Evolutionary conservation across 2,113 vertebrate species (phyloP), one percentile per base, ranked within the genome.

Genomic region (Gasterosteus nipponicus): DNA sequence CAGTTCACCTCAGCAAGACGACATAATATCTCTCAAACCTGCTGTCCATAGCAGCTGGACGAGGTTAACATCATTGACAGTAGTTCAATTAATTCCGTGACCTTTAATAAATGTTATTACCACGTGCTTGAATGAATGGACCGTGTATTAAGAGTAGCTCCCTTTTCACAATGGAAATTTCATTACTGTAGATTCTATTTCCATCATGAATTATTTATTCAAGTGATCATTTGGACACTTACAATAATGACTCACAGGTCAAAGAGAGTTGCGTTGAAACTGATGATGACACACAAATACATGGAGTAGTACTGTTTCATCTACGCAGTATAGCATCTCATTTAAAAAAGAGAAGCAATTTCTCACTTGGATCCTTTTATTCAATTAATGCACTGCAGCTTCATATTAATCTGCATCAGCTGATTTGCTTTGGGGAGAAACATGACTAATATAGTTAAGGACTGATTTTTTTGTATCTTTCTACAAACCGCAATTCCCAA

Each of bases 121-220:
- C 88, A 93, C 86, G 81, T 87, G 74, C 73, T 63, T 83, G 72
- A 85, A 88, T 84, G 71, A 89, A 86, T 66, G 54, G 69, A 77
- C 73, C 35, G n/a, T 80, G 78, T 81, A 89, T 77, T 84, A 83
- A 86, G 75, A 81, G 72, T 80, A 92, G 92, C 93, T 95, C 88
- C 90, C 91, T 92, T 95, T 95, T 96, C 94, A 94, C 92, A 87
- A 94, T 95, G 95, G 95, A 97, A 96, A 98, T 96, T 96, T 96
- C 95, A 96, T 97, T 96, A 90, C 83, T 81, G 75, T 53, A 94
- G 93, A 93, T 91, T 94, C 86, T 92, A 95, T 96, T 98, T 97
- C 95, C 95, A 95, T 85, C 93, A 96, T 97, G 73, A 96, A 96
- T 98, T 96, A 96, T 98, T 97, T 94, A 91, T 90, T 91, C 76